Conservation (phyloP, 2,888 invertebrate species). For the Dryobotodes eremita region DNA sequence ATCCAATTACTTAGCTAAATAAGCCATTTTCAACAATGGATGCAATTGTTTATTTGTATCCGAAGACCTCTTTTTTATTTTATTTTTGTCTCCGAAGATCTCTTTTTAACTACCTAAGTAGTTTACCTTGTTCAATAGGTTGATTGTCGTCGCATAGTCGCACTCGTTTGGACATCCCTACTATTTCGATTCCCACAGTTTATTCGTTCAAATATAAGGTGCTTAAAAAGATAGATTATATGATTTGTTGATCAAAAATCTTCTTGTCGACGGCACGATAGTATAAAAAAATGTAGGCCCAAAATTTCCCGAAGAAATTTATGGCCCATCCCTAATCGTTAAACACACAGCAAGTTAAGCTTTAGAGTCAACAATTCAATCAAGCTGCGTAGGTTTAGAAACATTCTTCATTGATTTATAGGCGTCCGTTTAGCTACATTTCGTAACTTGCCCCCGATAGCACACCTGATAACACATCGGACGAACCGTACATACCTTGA, state of each 20-base stretch:
- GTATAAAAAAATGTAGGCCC: neutral
- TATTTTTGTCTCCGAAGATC: neutral
- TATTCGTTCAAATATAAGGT: neutral
- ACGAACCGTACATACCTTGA: conserved; percentile 6
- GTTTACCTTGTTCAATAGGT: neutral
- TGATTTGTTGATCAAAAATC: neutral
- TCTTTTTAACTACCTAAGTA: neutral
- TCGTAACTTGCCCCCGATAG: conserved; percentile 53
- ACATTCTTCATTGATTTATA: conserved; percentile 14
- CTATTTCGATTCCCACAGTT: neutral
- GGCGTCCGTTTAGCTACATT: conserved; percentile 12
- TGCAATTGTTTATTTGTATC: neutral
- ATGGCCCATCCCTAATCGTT: neutral
- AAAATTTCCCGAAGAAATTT: neutral
- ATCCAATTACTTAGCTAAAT: neutral
- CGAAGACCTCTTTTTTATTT: neutral
- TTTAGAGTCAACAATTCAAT: conserved; percentile 1
- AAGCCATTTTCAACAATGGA: neutral
- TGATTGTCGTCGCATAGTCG: neutral
- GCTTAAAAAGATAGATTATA: too few relatives aligned
- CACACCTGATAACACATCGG: conserved; percentile 61
- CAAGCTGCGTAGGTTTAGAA: conserved; percentile 3
- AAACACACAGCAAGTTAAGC: neutral
- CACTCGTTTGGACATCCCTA: neutral
- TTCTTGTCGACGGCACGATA: too few relatives aligned